Evolutionary conservation across 2,797 vertebrate genomes (phyloP).

Genomic region (Sphenodon punctatus): DNA sequence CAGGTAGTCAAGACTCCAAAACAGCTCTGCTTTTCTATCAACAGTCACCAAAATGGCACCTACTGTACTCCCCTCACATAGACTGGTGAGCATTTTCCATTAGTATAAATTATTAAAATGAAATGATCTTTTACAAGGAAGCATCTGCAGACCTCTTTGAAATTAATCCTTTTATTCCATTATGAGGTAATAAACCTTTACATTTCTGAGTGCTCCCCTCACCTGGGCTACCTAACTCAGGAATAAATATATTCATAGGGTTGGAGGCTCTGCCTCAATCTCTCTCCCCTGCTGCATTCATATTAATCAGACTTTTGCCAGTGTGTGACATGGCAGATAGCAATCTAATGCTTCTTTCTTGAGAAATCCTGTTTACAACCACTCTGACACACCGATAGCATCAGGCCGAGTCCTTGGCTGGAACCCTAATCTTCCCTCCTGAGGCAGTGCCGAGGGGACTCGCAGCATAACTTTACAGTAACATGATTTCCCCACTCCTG

Average conservation of each 20-base stretch:
- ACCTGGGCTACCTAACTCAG: constrained; percentile 23
- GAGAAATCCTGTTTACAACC: constrained; percentile 39
- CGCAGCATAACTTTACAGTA: neutral
- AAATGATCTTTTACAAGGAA: constrained; percentile 56
- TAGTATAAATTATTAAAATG: constrained; percentile 72
- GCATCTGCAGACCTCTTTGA: constrained; percentile 48
- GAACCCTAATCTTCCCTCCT: constrained; percentile 21
- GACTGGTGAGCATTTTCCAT: constrained; percentile 56
- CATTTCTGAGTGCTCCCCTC: constrained; percentile 51
- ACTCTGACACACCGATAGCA: constrained; percentile 4
- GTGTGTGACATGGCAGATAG: neutral
- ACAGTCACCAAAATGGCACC: constrained; percentile 18
- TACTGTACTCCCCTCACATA: neutral
- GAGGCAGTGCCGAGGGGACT: neutral
- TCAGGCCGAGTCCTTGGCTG: neutral
- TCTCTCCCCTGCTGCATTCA: neutral
- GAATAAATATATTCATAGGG: constrained; percentile 53
- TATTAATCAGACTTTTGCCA: constrained; percentile 50
- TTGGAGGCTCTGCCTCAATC: constrained; percentile 7
- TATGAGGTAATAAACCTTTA: constrained; percentile 63
- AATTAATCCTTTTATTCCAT: constrained; percentile 66
- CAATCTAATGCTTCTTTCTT: constrained; percentile 21
- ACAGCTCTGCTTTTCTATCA: constrained; percentile 22
- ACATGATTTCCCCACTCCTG: neutral
- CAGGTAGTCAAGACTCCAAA: neutral